Evolutionary conservation across 2,888 invertebrate species (phyloP), one percentile per base, ranked within the genome.

Genomic region (Leptinotarsa juncta): DNA sequence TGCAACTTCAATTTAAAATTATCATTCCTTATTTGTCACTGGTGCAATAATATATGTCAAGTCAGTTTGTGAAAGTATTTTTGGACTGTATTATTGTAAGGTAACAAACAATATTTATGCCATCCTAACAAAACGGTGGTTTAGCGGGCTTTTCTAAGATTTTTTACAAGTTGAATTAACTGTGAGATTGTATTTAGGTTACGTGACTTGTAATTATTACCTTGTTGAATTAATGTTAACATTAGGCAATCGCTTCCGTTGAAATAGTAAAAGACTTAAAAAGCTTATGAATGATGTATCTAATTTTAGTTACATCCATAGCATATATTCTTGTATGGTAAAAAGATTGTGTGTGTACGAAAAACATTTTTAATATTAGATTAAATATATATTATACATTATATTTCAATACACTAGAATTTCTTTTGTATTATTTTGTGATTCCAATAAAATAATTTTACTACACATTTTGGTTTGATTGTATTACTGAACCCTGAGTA

Each of bases 21-120:
- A 78, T 81, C 81, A 81, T 81, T 81, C 81, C 81, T 76, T 75
- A 70, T 75, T 73, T 75, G 71, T 75, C 70, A 69, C 71, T 73
- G 70, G 80, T 81, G 81, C 81, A 81, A 81, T 81, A 81, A 80
- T 76, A 76, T 72, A 48, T 71, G 74, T 75, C 51, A 60, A 51
- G 55, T 67, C 51, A 65, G 67, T 49, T 66, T 70, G 65, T 67
- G 70, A 73, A 74, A 68, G 66, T 74, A 71, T 73, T 70, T 74
- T 74, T 75, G 62, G 65, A 72, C 48, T 70, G 66, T 73, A 71
- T 72, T 76, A 62, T 78, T 68, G 62, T 75, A 74, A 71, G 51
- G 67, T 75, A 73, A 71, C 71, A 70, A 73, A 71, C 71, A 70
- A 57, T 53, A 14, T 70, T 67, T 51, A 53, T 42, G 23, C 65